Percentiles rank a stretch among this genome's conserved stretches.
These are phyloP conservation scores for Papilio glaucus DNA, from an alignment of 1,140 invertebrate species.

Conservation along the genomic window DNA sequence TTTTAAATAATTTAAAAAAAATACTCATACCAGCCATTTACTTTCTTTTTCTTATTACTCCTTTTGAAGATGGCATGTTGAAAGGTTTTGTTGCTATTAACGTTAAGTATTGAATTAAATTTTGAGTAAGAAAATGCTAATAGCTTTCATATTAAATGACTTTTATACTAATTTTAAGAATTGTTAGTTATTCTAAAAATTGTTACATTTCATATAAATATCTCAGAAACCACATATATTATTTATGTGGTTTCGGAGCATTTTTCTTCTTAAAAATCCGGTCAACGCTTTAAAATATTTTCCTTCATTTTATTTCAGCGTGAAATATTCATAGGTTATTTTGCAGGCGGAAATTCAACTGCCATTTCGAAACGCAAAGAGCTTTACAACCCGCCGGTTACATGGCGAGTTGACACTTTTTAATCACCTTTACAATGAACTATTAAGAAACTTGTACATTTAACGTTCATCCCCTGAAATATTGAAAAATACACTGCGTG, in stretches of 20 bases:
- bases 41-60: no score
- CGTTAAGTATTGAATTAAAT: no score
- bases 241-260: background rate
- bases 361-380: constrained; percentile 6
- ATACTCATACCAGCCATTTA: no score
- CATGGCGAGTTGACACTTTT: background rate
- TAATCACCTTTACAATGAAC: background rate
- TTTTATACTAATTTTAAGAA: background rate
- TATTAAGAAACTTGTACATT: background rate
- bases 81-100: no score
- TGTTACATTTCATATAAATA: background rate
- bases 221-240: background rate
- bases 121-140: no score
- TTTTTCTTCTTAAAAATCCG: background rate
- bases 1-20: no score
- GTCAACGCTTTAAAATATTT: constrained; percentile 13
- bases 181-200: background rate
- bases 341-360: constrained; percentile 12
- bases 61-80: no score
- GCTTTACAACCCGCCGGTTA: background rate
- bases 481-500: no score
- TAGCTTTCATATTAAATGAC: background rate
- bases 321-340: background rate
- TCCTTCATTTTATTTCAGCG: background rate
- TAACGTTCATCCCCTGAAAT: background rate